phyloP scores from a whole-genome alignment of 2,797 vertebrate species.

The Acridotheres tristis region DNA sequence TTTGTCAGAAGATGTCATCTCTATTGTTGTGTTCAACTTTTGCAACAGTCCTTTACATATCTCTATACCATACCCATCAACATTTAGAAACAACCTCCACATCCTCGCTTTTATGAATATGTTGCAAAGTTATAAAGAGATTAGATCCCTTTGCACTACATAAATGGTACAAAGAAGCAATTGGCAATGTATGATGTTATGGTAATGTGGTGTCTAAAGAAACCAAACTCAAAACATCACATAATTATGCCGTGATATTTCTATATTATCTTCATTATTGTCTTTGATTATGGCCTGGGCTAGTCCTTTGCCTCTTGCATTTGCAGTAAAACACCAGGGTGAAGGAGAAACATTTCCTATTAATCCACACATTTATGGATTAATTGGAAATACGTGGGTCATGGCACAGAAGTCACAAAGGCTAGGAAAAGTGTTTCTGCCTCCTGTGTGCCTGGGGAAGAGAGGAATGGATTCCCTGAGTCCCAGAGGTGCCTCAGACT shows the following conservation, averaged over 20 bases:
- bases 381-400: not conserved
- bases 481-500: not conserved
- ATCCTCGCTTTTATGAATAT: not conserved
- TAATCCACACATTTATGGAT: not conserved
- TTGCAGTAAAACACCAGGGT: not conserved
- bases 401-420: not conserved
- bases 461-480: not conserved
- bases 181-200: not conserved
- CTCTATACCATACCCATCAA: accelerated
- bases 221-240: not conserved
- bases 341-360: not conserved
- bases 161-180: not conserved
- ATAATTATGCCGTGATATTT: not conserved
- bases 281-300: not conserved
- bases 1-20: not conserved
- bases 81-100: not conserved
- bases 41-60: not conserved
- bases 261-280: not conserved
- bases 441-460: not conserved
- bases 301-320: not conserved
- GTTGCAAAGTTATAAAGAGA: not conserved
- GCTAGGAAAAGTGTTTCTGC: not conserved
- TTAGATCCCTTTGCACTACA: not conserved
- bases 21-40: not conserved
- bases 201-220: not conserved